phyloP scores from a whole-genome alignment of 2,797 vertebrate species.

The Philypnodon macrostomus region DNA sequence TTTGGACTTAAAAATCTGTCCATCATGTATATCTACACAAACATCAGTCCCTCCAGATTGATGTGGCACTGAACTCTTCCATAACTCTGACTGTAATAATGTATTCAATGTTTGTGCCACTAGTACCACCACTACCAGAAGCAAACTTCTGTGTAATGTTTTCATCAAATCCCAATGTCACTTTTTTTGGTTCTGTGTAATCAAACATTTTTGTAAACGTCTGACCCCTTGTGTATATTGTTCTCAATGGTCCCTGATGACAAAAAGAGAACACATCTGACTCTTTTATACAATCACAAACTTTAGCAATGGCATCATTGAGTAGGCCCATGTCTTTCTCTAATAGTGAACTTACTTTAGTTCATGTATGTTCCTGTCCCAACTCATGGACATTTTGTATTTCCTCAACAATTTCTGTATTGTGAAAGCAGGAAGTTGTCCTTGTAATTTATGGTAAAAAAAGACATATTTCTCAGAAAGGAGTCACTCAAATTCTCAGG shows the following conservation, averaged over 20 bases:
- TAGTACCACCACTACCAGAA: slow-evolving; percentile 23
- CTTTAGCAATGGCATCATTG: slow-evolving; percentile 11
- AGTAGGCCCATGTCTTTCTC: slow-evolving; percentile 2
- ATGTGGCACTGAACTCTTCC: not conserved
- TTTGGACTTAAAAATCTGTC: not conserved
- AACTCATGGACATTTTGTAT: slow-evolving; percentile 21
- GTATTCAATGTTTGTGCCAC: slow-evolving; percentile 6
- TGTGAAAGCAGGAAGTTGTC: slow-evolving; percentile 17
- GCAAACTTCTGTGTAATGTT: slow-evolving; percentile 16
- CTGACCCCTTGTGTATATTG: slow-evolving; percentile 25
- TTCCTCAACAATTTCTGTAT: too few relatives aligned
- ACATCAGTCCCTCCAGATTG: slow-evolving; percentile 5
- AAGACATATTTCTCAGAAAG: slow-evolving; percentile 26
- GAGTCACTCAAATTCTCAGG: slow-evolving; percentile 9
- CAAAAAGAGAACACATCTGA: slow-evolving; percentile 26
- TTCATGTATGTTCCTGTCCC: slow-evolving; percentile 10
- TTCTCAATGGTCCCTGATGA: slow-evolving; percentile 17
- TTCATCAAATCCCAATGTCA: slow-evolving; percentile 27
- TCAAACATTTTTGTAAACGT: slow-evolving; percentile 34
- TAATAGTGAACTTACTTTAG: slow-evolving; percentile 12
- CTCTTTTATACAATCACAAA: slow-evolving; percentile 19
- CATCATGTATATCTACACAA: slow-evolving; percentile 7
- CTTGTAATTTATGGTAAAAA: slow-evolving; percentile 39
- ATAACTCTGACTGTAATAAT: too few relatives aligned
- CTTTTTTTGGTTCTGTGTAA: slow-evolving; percentile 17